phyloP scores from a whole-genome alignment of 1,140 invertebrate species.

The Lepeophtheirus salmonis region DNA sequence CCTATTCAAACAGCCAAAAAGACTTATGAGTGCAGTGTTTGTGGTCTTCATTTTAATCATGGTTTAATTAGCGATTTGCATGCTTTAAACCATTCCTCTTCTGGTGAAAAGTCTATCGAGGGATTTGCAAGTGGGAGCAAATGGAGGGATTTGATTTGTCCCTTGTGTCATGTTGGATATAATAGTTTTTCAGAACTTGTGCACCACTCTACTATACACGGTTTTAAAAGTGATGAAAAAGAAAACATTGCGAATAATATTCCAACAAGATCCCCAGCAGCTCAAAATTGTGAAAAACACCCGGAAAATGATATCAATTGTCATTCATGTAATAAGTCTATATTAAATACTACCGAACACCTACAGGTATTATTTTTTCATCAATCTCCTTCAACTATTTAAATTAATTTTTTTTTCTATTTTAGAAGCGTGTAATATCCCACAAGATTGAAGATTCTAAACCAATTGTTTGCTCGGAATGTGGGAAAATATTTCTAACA shows the following conservation, averaged over 20 bases:
- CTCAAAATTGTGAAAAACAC: constrained; percentile 22
- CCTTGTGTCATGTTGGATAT: neutral
- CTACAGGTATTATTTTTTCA: constrained; percentile 28
- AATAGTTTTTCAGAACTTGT: neutral
- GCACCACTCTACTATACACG: neutral
- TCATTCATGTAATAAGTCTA: constrained; percentile 43
- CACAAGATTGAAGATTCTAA: constrained; percentile 49
- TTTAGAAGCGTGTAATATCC: constrained; percentile 43
- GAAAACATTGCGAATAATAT: neutral
- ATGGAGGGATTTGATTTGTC: constrained; percentile 23
- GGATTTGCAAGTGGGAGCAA: neutral
- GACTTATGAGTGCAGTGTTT: no score
- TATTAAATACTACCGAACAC: constrained; percentile 38
- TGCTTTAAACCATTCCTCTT: neutral
- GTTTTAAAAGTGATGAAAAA: neutral
- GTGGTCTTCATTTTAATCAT: neutral
- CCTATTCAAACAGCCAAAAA: no score
- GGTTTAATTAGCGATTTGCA: neutral
- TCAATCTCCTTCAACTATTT: neutral
- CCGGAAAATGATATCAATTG: constrained; percentile 35
- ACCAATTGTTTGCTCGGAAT: constrained; percentile 42
- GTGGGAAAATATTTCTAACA: constrained; percentile 48
- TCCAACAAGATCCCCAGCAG: constrained; percentile 3
- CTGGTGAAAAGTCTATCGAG: neutral
- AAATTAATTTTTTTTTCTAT: constrained; percentile 19